Base-by-base conservation (phyloP, 2,888 invertebrate genomes). In the Chalcis sispes region DNA sequence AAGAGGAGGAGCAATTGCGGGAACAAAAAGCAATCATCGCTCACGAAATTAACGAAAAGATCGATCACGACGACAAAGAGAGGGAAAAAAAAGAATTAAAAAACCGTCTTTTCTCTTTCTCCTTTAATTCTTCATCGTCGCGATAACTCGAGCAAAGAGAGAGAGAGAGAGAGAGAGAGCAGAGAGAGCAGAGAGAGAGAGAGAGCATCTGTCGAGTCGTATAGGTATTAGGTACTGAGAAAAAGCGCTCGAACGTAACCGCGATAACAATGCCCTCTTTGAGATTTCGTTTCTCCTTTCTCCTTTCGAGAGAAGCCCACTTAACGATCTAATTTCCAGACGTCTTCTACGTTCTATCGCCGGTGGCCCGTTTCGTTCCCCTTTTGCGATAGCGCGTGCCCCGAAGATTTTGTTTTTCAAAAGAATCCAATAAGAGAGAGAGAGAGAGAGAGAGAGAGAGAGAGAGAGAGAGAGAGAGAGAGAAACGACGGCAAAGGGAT, bases 291-390 rank as follows among this genome's bases (percentile, higher is more conserved):
- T 75, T 67, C 67, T 66, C 69, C 67, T 32, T 40, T 59, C n/a
- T 61, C 2, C 50, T 25, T 70, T 50, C 59, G 27, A 36, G 62
- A 58, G n/a, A n/a, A 29, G 42, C n/a, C 61, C 72, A 72, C 78
- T 67, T 67, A 67, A 61, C 61, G 52, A 67, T 46, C 65, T 71
- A 58, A 67, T 70, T 73, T 62, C 54, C 58, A 62, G 66, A 54
- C 58, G 40, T 40, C 72, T n/a, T n/a, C n/a, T n/a, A n/a, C n/a
- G n/a, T n/a, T n/a, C n/a, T n/a, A n/a, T n/a, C n/a, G 58, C 25
- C 48, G 18, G 40, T 13, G n/a, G n/a, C n/a, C n/a, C 64, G 42
- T 69, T 29, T 69, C 13, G 5, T 50, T 23, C 2, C 69, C 20
- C 58, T 46, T 20, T 29, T 61, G n/a, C n/a, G n/a, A n/a, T 20